Evolutionary conservation across 2,888 invertebrate genomes (phyloP).

Genomic region (Aleiodes alternator): DNA sequence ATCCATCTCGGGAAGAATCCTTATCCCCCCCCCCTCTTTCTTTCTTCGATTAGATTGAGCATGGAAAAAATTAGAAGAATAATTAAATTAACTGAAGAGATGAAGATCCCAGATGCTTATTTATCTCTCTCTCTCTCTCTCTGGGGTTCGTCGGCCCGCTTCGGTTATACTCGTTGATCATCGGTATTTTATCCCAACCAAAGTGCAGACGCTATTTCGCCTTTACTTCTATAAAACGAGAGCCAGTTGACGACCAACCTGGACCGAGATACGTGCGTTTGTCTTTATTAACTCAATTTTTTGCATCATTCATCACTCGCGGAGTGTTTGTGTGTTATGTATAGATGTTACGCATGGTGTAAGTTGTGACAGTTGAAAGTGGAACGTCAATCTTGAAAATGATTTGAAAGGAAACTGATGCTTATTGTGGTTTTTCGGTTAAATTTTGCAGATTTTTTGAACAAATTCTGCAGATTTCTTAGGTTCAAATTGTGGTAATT

Average conservation of each 20-base stretch:
- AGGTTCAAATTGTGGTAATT: background rate
- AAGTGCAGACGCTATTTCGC: slow-evolving; percentile 32
- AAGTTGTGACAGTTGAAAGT: slow-evolving; percentile 36
- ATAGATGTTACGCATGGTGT: slow-evolving; percentile 37
- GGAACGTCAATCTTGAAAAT: background rate
- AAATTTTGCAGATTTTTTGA: background rate
- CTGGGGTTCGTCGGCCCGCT: slow-evolving; percentile 42
- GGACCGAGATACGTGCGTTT: slow-evolving; percentile 60
- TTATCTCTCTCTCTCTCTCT: background rate
- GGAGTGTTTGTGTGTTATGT: slow-evolving; percentile 25
- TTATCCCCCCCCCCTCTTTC: too few species aligned
- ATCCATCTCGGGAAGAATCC: too few species aligned
- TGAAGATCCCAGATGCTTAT: slow-evolving; percentile 49
- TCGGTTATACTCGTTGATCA: slow-evolving; percentile 38
- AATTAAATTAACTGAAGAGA: slow-evolving; percentile 44
- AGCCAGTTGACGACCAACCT: slow-evolving; percentile 72
- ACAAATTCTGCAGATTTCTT: background rate
- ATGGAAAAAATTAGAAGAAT: slow-evolving; percentile 10
- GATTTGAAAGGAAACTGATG: background rate
- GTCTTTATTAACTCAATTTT: slow-evolving; percentile 33
- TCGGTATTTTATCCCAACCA: slow-evolving; percentile 20
- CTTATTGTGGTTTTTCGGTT: background rate
- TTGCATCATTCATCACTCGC: slow-evolving; percentile 45
- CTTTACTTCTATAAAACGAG: background rate
- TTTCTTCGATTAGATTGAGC: too few species aligned